Conservation (phyloP, 2,888 invertebrate genomes). For the Pollenia labialis region DNA sequence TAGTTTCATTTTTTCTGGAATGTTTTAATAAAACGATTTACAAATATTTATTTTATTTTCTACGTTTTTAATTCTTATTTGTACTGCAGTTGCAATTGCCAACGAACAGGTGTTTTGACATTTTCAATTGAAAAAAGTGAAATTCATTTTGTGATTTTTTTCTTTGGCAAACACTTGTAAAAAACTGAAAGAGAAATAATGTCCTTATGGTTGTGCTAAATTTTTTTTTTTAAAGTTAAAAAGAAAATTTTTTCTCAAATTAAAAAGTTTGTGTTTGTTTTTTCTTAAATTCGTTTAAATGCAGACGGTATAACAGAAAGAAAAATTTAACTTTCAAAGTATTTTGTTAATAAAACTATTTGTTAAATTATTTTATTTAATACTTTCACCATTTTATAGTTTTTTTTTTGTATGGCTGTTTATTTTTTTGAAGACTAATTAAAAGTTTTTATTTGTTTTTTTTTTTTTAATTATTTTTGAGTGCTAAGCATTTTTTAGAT, state of each 20-base stretch:
- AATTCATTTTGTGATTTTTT: slow-evolving; percentile 26
- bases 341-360: slow-evolving; percentile 44
- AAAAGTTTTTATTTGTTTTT: slow-evolving; percentile 70
- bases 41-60: slow-evolving; percentile 67
- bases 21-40: slow-evolving; percentile 46
- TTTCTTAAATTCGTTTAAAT: background rate
- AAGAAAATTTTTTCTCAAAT: background rate
- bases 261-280: slow-evolving; percentile 31
- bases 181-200: background rate
- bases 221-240: slow-evolving; percentile 19
- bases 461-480: background rate
- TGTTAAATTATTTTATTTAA: slow-evolving; percentile 6
- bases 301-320: background rate
- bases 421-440: slow-evolving; percentile 70
- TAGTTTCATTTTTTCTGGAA: background rate
- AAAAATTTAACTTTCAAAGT: slow-evolving; percentile 36
- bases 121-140: background rate
- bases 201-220: background rate
- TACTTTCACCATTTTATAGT: background rate
- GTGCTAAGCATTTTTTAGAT: slow-evolving; percentile 14
- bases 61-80: slow-evolving; percentile 61
- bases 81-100: slow-evolving; percentile 26
- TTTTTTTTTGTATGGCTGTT: slow-evolving; percentile 2
- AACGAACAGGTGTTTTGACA: slow-evolving; percentile 54
- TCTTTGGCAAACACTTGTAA: background rate